phyloP scores from a whole-genome alignment of 2,797 vertebrate genomes.

The Catharus ustulatus region DNA sequence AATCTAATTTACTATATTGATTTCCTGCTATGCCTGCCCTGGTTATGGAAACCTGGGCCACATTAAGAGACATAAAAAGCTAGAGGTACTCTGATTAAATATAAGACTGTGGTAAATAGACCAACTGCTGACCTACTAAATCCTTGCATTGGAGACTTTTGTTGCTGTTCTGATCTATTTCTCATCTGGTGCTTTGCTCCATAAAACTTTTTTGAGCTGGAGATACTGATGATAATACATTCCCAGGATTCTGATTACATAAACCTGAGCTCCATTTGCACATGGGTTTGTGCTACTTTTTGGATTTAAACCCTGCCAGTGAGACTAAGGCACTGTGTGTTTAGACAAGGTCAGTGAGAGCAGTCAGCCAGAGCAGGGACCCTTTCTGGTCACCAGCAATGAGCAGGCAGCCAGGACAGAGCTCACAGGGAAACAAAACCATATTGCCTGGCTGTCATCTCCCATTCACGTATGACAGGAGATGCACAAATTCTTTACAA shows the following conservation, averaged over 20 bases:
- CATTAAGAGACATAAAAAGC: conserved; percentile 46
- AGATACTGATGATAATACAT: not conserved
- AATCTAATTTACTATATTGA: conserved; percentile 39
- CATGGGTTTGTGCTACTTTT: not conserved
- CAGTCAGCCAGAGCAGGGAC: not conserved
- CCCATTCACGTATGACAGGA: conserved; percentile 44
- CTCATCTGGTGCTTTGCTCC: conserved; percentile 36
- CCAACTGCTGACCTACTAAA: conserved; percentile 53
- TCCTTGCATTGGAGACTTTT: not conserved
- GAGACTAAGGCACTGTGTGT: not conserved
- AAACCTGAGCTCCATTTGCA: not conserved
- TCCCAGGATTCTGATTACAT: conserved; percentile 41
- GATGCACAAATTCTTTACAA: conserved; percentile 56
- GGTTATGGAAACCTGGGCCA: conserved; percentile 38
- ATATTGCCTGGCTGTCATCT: not conserved
- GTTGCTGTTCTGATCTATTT: conserved; percentile 38
- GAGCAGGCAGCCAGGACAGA: not conserved
- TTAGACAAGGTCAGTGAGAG: not conserved
- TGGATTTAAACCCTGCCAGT: not conserved
- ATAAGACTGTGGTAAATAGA: conserved; percentile 26
- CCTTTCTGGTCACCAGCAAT: not conserved
- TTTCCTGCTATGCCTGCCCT: conserved; percentile 16
- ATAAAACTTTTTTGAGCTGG: not conserved
- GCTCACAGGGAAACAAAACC: conserved; percentile 2
- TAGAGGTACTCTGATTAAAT: conserved; percentile 38